phyloP scores from a whole-genome alignment of 2,113 vertebrate genomes.

The Lycaon pictus region DNA sequence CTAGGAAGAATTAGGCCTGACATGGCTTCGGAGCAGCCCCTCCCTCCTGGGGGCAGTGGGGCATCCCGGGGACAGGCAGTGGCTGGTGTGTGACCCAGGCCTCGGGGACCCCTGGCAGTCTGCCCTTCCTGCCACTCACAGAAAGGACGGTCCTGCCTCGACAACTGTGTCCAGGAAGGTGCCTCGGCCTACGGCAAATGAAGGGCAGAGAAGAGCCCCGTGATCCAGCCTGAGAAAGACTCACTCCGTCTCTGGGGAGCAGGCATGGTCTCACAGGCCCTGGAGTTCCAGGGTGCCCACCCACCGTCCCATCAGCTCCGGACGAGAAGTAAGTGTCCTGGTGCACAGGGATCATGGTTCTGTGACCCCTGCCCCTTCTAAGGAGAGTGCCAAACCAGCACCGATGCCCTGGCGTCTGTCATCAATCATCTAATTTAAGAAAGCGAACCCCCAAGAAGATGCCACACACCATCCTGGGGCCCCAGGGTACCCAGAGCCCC shows the following conservation, averaged over 20 bases:
- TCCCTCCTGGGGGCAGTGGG: neutral
- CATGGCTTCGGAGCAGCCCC: neutral
- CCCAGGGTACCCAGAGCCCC: rapidly evolving
- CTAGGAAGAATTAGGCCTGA: neutral
- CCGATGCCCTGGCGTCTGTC: rapidly evolving
- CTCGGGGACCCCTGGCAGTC: neutral
- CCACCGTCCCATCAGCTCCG: rapidly evolving
- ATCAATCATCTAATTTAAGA: rapidly evolving
- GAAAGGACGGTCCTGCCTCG: neutral
- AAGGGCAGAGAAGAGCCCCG: rapidly evolving
- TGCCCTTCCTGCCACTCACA: slow-evolving; percentile 8
- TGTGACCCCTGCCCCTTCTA: rapidly evolving
- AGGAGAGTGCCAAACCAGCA: neutral
- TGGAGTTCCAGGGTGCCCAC: rapidly evolving
- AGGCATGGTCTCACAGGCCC: rapidly evolving
- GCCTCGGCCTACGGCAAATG: rapidly evolving
- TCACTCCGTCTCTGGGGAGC: rapidly evolving
- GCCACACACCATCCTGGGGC: rapidly evolving
- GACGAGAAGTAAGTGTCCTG: rapidly evolving
- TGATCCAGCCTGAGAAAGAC: rapidly evolving
- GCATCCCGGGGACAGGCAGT: rapidly evolving
- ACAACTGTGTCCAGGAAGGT: rapidly evolving
- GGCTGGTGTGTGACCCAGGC: neutral
- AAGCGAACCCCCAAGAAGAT: neutral
- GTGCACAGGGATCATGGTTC: rapidly evolving